phyloP scores from a whole-genome alignment of 2,888 invertebrate species.

The Harpalus rufipes region DNA sequence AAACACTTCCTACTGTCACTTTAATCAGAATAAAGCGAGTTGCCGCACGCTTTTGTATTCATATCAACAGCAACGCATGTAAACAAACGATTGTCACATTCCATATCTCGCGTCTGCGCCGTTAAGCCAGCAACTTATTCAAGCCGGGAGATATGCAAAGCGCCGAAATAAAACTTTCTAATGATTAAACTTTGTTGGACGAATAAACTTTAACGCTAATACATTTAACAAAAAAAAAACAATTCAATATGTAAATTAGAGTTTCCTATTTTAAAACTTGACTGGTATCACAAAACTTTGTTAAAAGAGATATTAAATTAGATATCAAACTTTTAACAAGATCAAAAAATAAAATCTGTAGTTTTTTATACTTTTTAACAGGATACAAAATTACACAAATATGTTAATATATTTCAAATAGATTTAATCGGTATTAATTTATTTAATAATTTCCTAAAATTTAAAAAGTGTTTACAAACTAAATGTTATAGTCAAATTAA shows the following conservation, averaged over 20 bases:
- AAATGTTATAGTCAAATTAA: too few species aligned
- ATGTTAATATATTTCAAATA: too few species aligned
- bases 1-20: conserved; percentile 32
- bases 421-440: too few species aligned
- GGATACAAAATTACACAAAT: too few species aligned
- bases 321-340: too few species aligned
- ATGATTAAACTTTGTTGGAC: not conserved
- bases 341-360: too few species aligned
- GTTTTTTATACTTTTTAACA: too few species aligned
- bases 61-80: conserved; percentile 37
- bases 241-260: not conserved
- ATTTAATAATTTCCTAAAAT: too few species aligned
- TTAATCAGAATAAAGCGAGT: conserved; percentile 31
- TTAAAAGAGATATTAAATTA: too few species aligned
- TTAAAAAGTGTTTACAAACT: too few species aligned
- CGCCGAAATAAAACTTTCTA: not conserved
- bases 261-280: not conserved
- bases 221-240: not conserved
- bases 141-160: not conserved
- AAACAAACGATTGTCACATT: conserved; percentile 55
- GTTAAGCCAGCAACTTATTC: conserved; percentile 19
- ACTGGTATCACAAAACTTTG: too few species aligned
- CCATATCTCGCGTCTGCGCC: conserved; percentile 45
- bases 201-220: not conserved
- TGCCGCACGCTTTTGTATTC: conserved; percentile 60